Evolutionary conservation across 30 jellyfish, hydroid and myxozoan species (phyloP).

Genomic region (Nemopilema nomurai): DNA sequence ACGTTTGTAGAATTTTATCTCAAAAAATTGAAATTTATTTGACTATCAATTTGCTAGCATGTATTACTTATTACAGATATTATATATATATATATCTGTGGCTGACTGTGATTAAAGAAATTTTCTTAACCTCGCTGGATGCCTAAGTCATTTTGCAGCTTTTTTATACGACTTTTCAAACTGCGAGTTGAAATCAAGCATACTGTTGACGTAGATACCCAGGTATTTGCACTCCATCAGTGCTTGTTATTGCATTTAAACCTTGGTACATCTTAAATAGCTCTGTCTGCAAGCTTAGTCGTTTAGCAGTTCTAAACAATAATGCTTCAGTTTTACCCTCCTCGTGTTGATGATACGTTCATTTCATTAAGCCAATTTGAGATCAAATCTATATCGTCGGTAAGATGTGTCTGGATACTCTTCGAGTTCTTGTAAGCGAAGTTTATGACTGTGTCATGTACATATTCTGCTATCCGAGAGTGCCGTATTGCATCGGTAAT

Average conservation of each 20-base stretch:
- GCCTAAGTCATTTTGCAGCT: slow-evolving; percentile 72
- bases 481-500: slow-evolving; percentile 45
- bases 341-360: slow-evolving; percentile 56
- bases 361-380: slow-evolving; percentile 58
- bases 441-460: slow-evolving; percentile 54
- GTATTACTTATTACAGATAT: no score
- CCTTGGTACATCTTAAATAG: slow-evolving; percentile 40
- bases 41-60: no score
- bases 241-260: slow-evolving; percentile 33
- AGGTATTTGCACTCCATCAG: slow-evolving; percentile 58
- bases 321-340: slow-evolving; percentile 53
- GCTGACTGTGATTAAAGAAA: slow-evolving; percentile 60
- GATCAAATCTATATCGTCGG: slow-evolving; percentile 61
- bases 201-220: slow-evolving; percentile 50
- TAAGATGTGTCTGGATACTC: slow-evolving; percentile 39
- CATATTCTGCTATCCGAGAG: slow-evolving; percentile 51
- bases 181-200: slow-evolving; percentile 54
- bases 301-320: slow-evolving; percentile 62
- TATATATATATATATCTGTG: no score
- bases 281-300: slow-evolving; percentile 59
- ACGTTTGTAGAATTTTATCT: no score
- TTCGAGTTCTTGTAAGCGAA: slow-evolving; percentile 47
- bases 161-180: slow-evolving; percentile 57
- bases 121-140: slow-evolving; percentile 67
- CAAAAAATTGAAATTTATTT: no score